Conservation (phyloP, 1,140 invertebrate genomes). For the Brachionus angularis region DNA sequence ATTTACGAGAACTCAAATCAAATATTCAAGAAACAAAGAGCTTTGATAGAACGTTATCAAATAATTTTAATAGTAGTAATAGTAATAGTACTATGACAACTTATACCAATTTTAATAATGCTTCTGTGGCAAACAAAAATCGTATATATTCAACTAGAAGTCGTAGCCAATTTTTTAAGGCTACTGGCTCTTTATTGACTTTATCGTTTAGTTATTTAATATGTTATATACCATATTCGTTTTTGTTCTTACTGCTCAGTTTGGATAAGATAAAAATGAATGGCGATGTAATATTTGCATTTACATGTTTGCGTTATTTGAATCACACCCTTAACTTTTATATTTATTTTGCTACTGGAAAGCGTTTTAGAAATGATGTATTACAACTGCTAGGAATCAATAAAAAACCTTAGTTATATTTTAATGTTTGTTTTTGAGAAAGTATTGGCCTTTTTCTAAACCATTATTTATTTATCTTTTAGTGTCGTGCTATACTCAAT, state of each 20-base stretch:
- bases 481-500: too few relatives aligned
- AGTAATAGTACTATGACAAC: too few relatives aligned
- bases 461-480: too few relatives aligned
- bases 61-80: too few relatives aligned
- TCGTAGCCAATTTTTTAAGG: slow-evolving; percentile 33
- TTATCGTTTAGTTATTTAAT: slow-evolving; percentile 37
- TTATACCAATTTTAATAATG: too few relatives aligned
- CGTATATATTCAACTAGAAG: background rate
- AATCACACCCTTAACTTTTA: slow-evolving; percentile 42
- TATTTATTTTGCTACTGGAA: slow-evolving; percentile 41
- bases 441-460: too few relatives aligned
- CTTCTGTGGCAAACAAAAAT: background rate
- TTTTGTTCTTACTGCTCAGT: slow-evolving; percentile 39
- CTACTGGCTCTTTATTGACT: slow-evolving; percentile 4
- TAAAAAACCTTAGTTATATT: background rate
- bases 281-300: slow-evolving; percentile 40
- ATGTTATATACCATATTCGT: slow-evolving; percentile 36
- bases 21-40: background rate
- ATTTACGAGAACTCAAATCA: background rate
- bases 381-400: background rate
- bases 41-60: background rate
- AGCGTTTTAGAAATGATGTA: slow-evolving; percentile 28
- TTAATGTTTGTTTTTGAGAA: too few relatives aligned
- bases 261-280: slow-evolving; percentile 15
- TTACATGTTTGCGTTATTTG: slow-evolving; percentile 25